Percentiles rank a stretch among this genome's conserved stretches.
Conservation (phyloP, 2,888 invertebrate genomes). For the Aporophyla nigra region DNA sequence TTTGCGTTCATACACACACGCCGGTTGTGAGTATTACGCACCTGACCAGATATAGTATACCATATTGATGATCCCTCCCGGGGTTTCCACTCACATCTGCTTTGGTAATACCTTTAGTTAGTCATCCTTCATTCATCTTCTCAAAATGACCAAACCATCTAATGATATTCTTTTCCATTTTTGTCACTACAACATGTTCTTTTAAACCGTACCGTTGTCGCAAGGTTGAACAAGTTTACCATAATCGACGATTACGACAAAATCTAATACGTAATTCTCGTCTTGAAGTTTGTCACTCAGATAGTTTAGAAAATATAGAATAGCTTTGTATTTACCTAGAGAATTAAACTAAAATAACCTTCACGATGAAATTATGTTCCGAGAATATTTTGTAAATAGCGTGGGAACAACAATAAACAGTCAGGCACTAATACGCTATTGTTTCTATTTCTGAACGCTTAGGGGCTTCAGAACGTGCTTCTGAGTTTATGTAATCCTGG, state of each 20-base stretch:
- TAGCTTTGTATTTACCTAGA: not conserved
- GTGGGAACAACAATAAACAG: slow-evolving; percentile 34
- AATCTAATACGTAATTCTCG: not conserved
- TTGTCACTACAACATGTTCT: too few relatives aligned
- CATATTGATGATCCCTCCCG: too few relatives aligned
- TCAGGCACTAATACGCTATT: slow-evolving; percentile 49
- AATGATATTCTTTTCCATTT: not conserved
- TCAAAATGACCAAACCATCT: not conserved
- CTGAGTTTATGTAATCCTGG: slow-evolving; percentile 49
- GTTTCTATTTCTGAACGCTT: slow-evolving; percentile 43
- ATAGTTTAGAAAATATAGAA: not conserved
- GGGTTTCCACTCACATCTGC: too few relatives aligned
- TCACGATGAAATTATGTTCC: slow-evolving; percentile 11
- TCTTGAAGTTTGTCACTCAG: not conserved
- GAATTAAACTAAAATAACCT: slow-evolving; percentile 18
- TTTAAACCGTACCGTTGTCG: too few relatives aligned
- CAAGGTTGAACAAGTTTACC: not conserved
- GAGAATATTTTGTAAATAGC: slow-evolving; percentile 34
- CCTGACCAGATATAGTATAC: too few relatives aligned
- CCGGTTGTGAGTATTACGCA: too few relatives aligned
- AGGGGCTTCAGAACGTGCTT: slow-evolving; percentile 22
- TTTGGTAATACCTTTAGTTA: not conserved
- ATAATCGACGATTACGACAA: not conserved
- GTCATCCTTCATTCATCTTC: not conserved
- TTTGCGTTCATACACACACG: too few relatives aligned